Evolutionary conservation across 2,113 vertebrate genomes (phyloP).

Genomic region (Coracopsis vasa): DNA sequence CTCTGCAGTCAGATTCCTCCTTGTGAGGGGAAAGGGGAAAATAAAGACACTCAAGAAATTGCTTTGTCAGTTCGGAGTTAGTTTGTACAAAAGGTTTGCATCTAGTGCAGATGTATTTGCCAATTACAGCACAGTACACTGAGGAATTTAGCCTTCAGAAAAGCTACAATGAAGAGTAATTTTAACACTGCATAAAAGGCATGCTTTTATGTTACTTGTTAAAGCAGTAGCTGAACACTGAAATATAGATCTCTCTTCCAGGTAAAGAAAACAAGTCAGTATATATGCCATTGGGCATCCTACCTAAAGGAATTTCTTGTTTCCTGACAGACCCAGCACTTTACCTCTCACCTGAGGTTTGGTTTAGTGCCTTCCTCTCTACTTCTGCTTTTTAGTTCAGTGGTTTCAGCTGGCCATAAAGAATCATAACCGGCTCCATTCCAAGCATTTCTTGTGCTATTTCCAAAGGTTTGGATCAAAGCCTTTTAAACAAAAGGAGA

Average conservation of each 20-base stretch:
- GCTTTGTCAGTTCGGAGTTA: neutral
- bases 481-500: neutral
- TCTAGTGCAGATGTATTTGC: neutral
- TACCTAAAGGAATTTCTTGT: neutral
- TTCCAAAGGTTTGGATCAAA: neutral
- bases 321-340: neutral
- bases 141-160: neutral
- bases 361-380: neutral
- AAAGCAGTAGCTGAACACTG: neutral
- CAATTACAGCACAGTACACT: neutral
- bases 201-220: neutral
- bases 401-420: neutral
- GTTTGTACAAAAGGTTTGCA: neutral
- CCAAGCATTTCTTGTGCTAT: neutral
- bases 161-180: neutral
- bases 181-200: neutral
- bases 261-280: neutral
- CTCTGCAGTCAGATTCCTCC: neutral
- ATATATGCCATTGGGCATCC: fast-evolving
- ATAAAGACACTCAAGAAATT: neutral
- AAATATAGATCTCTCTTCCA: neutral
- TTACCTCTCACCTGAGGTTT: neutral
- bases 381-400: neutral
- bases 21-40: neutral
- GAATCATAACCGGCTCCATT: neutral